Evolutionary conservation across 2,888 invertebrate genomes (phyloP).

Genomic region (Mythimna albipuncta): DNA sequence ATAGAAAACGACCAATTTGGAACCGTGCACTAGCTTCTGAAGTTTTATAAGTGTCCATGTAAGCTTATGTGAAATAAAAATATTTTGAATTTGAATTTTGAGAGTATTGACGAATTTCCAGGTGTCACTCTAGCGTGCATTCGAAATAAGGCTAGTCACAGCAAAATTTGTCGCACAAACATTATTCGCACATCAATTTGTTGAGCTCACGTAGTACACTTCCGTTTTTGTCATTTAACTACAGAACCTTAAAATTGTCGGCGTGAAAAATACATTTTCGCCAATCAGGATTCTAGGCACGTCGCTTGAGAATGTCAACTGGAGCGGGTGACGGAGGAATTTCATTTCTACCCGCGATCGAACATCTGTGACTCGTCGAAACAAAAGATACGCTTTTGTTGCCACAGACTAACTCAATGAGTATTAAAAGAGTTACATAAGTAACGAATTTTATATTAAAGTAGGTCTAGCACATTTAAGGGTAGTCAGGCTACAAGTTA

Average conservation of each 20-base stretch:
- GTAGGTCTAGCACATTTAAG: background rate
- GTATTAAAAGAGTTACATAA: background rate
- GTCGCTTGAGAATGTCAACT: conserved; percentile 61
- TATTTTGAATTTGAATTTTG: too few relatives aligned
- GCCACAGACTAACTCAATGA: conserved; percentile 28
- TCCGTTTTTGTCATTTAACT: background rate
- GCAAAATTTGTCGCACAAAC: too few relatives aligned
- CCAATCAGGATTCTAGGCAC: conserved; percentile 59
- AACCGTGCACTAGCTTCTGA: too few relatives aligned
- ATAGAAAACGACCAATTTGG: too few relatives aligned
- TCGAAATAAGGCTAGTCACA: too few relatives aligned
- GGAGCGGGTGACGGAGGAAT: conserved; percentile 58
- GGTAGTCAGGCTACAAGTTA: too few relatives aligned
- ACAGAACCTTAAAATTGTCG: conserved; percentile 2
- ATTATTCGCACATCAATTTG: too few relatives aligned
- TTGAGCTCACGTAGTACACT: too few relatives aligned
- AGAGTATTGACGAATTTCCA: too few relatives aligned
- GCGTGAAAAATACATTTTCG: conserved; percentile 58
- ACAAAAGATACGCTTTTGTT: conserved; percentile 55
- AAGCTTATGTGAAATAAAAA: too few relatives aligned
- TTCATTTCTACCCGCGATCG: conserved; percentile 68
- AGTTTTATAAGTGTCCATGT: too few relatives aligned
- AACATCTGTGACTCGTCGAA: conserved; percentile 60
- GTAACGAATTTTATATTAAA: background rate
- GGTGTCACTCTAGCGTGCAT: too few relatives aligned